phyloP scores from a whole-genome alignment of 30 jellyfish, hydroid and myxozoan genomes.

The Aurelia sp. region DNA sequence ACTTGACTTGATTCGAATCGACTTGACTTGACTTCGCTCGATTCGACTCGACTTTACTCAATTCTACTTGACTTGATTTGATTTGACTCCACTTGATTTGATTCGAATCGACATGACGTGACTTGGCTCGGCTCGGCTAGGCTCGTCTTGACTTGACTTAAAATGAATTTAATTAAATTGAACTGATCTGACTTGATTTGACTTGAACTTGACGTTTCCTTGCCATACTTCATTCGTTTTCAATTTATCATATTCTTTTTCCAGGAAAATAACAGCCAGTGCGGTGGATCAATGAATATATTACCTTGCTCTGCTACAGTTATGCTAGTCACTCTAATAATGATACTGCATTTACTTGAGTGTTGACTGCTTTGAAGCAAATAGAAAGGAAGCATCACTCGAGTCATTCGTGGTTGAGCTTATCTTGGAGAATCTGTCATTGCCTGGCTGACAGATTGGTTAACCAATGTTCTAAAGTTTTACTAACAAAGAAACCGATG shows the following conservation, averaged over 20 bases:
- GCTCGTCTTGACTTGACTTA: constrained; percentile 1
- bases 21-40: background rate
- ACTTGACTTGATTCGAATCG: background rate
- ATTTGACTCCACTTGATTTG: background rate
- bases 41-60: background rate
- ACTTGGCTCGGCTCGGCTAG: too few species aligned
- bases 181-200: background rate
- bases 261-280: constrained; percentile 2
- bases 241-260: background rate
- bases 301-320: background rate
- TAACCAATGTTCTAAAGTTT: too few species aligned
- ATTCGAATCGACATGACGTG: too few species aligned
- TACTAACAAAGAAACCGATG: too few species aligned
- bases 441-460: too few species aligned
- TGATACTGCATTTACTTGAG: too few species aligned
- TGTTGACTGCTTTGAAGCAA: too few species aligned
- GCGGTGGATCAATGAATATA: constrained; percentile 8
- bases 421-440: too few species aligned
- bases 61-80: background rate
- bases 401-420: too few species aligned
- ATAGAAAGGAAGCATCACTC: too few species aligned
- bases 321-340: too few species aligned
- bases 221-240: background rate
- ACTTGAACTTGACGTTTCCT: background rate
- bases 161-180: background rate